A percentile compares a stretch with the other conserved stretches of the same genome.
These are phyloP conservation scores for Carlito syrichta DNA, from an alignment of 2,113 vertebrate genomes.

Conservation along the genomic window DNA sequence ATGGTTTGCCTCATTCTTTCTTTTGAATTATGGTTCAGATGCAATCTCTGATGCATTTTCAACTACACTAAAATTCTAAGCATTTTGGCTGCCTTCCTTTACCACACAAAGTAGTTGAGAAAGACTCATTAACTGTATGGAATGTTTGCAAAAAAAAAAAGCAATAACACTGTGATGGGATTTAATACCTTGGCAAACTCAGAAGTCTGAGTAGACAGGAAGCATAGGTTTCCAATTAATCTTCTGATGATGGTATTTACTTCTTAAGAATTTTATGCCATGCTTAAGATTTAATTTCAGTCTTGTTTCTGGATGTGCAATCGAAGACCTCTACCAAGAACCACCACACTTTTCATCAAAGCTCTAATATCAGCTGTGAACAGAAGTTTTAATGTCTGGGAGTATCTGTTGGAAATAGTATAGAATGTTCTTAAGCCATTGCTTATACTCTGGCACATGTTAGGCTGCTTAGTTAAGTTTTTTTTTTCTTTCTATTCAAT, in stretches of 20 bases:
- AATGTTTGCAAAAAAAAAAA: background rate
- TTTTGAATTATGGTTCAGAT: conserved; percentile 47
- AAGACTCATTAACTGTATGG: background rate
- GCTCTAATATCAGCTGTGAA: background rate
- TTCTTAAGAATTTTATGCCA: background rate
- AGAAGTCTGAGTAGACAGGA: background rate
- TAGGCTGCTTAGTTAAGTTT: conserved; percentile 47
- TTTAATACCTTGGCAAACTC: background rate
- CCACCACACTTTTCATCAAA: background rate
- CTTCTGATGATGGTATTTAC: background rate
- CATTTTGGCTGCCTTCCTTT: conserved; percentile 43
- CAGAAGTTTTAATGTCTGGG: conserved; percentile 11
- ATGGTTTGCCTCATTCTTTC: conserved; percentile 51
- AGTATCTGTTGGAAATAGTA: conserved; percentile 48
- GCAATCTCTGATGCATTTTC: conserved; percentile 44
- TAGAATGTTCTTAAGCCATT: conserved; percentile 47
- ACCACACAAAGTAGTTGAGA: conserved; percentile 32
- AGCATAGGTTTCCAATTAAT: background rate
- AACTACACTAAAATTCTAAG: conserved; percentile 33
- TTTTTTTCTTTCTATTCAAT: conserved; percentile 7
- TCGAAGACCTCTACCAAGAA: background rate
- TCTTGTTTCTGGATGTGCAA: background rate
- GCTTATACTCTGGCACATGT: conserved; percentile 60
- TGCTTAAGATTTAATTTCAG: background rate
- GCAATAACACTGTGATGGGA: background rate